phyloP scores from a whole-genome alignment of 2,113 vertebrate genomes.

The Microcebus tavaratra region DNA sequence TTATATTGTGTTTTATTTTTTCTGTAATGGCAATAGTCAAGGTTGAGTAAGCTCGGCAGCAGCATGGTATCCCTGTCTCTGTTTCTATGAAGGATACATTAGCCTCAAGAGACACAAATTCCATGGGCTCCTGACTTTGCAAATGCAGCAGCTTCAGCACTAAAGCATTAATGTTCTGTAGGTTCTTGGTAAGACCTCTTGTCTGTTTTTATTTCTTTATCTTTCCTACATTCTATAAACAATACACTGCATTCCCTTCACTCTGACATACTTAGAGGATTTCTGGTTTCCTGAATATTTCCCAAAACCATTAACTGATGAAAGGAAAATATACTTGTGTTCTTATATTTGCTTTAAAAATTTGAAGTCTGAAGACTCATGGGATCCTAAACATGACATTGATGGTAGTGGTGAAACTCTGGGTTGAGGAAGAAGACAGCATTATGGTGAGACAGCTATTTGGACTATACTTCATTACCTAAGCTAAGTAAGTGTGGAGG shows the following conservation, averaged over 20 bases:
- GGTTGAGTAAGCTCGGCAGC: not conserved
- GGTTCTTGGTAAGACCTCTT: not conserved
- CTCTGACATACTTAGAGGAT: not conserved
- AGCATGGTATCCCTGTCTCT: fast-evolving
- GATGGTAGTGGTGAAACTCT: fast-evolving
- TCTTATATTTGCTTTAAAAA: not conserved
- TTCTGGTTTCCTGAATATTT: not conserved
- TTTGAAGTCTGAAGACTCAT: not conserved
- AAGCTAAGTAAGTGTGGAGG: not conserved
- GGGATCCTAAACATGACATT: not conserved
- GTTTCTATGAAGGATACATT: not conserved
- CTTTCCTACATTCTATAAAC: not conserved
- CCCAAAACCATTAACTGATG: not conserved
- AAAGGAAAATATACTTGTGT: not conserved
- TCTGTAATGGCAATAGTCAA: not conserved
- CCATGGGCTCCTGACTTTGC: not conserved
- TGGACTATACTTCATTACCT: not conserved
- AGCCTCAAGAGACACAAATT: not conserved
- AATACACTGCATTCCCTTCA: not conserved
- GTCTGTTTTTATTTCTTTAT: not conserved
- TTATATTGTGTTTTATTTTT: not conserved
- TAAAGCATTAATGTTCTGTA: not conserved
- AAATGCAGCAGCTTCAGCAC: not conserved
- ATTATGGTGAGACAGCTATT: not conserved
- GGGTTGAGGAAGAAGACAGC: not conserved